A percentile compares a stretch with the other conserved stretches of the same genome.
phyloP scores from a whole-genome alignment of 2,113 vertebrate genomes.

The Otocyon megalotis region DNA sequence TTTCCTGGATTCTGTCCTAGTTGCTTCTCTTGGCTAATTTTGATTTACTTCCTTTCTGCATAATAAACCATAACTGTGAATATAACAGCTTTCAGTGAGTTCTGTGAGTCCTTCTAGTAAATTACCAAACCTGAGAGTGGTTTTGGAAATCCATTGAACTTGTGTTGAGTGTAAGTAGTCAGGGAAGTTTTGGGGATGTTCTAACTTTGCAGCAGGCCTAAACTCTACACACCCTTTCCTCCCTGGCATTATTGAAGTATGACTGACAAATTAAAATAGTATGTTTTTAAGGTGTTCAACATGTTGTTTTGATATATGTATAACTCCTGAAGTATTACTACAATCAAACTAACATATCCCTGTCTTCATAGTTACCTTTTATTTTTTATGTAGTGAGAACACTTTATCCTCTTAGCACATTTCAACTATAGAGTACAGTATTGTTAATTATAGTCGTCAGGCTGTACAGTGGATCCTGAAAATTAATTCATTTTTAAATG shows the following conservation, averaged over 20 bases:
- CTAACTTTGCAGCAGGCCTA: neutral
- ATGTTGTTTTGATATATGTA: neutral
- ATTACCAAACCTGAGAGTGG: neutral
- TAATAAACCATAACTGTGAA: neutral
- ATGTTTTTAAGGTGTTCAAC: neutral
- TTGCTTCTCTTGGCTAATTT: constrained; percentile 12
- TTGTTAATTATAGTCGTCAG: neutral
- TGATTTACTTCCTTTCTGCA: constrained; percentile 11
- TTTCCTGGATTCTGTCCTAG: neutral
- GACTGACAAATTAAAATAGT: neutral
- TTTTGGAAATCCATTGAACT: neutral
- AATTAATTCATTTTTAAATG: neutral
- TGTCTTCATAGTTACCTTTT: neutral
- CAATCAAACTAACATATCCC: neutral
- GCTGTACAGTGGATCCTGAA: neutral
- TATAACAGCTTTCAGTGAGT: neutral
- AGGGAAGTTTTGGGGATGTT: neutral
- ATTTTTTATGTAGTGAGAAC: neutral
- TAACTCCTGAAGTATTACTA: neutral
- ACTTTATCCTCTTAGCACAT: neutral
- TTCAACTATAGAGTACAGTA: neutral
- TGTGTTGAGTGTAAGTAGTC: constrained; percentile 2
- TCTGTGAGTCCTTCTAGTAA: neutral
- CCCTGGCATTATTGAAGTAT: neutral
- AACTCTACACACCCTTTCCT: neutral